Evolutionary conservation across 1,140 invertebrate genomes (phyloP).

Genomic region (Drosophila burlai): DNA sequence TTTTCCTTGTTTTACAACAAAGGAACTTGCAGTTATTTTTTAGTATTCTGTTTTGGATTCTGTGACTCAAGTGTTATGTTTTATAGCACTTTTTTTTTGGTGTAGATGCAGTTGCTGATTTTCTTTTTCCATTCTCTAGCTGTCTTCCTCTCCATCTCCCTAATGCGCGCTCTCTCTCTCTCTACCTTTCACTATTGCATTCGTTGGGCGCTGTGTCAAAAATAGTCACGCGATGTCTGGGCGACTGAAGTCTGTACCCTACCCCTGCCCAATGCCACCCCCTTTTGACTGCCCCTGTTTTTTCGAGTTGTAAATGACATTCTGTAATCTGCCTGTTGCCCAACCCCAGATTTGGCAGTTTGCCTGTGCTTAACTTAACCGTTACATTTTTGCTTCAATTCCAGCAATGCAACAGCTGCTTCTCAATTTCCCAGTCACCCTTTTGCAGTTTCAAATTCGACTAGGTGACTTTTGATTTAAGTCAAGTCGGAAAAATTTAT

Average conservation of each 20-base stretch:
- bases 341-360: slow-evolving; percentile 35
- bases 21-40: not conserved
- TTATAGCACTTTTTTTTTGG: not conserved
- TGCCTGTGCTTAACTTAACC: slow-evolving; percentile 26
- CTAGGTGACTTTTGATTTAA: not conserved
- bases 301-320: slow-evolving; percentile 20
- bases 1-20: not conserved
- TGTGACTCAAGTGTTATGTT: not conserved
- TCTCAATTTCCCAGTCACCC: not conserved
- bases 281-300: slow-evolving; percentile 8
- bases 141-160: not conserved
- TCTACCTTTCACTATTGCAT: slow-evolving; percentile 1
- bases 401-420: slow-evolving; percentile 37
- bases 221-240: slow-evolving; percentile 73
- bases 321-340: slow-evolving; percentile 45
- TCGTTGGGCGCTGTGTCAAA: slow-evolving; percentile 28
- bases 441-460: not conserved
- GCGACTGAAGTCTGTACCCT: slow-evolving; percentile 14
- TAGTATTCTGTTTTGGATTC: no score
- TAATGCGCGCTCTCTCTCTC: not conserved
- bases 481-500: not conserved
- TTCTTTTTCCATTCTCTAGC: slow-evolving; percentile 5
- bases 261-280: not conserved
- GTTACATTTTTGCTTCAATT: slow-evolving; percentile 15
- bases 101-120: slow-evolving; percentile 23